A percentile compares a stretch with the other conserved stretches of the same genome.
Conservation (phyloP, 2,888 invertebrate genomes). For the Calliopum simillimum region DNA sequence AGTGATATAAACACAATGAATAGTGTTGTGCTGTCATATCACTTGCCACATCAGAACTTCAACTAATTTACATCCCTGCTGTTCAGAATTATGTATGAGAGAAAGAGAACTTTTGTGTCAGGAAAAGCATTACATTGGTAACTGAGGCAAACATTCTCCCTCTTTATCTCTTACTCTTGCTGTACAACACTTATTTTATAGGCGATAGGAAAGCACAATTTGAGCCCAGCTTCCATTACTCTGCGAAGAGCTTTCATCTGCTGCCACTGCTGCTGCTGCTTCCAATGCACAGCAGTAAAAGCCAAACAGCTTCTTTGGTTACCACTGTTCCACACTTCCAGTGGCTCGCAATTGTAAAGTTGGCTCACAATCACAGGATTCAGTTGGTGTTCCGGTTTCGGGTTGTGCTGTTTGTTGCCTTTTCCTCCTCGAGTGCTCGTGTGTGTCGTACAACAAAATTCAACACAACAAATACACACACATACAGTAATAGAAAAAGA, state of each 20-base stretch:
- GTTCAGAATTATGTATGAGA: neutral
- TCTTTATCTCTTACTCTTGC: constrained; percentile 14
- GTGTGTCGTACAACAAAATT: constrained; percentile 46
- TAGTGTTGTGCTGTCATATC: too few species aligned
- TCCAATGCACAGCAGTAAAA: constrained; percentile 21
- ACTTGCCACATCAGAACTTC: too few species aligned
- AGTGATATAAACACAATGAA: too few species aligned
- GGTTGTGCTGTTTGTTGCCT: constrained; percentile 69
- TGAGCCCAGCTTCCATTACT: too few species aligned
- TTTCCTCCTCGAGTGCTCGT: constrained; percentile 61
- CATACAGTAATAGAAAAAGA: constrained; percentile 41
- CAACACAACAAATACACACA: constrained; percentile 21
- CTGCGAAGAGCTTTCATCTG: constrained; percentile 7
- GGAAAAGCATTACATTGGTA: neutral
- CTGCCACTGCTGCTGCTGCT: constrained; percentile 29
- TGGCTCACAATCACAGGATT: constrained; percentile 48
- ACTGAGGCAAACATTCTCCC: neutral
- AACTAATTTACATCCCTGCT: neutral
- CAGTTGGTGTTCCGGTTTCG: constrained; percentile 70
- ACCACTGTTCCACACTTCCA: constrained; percentile 50
- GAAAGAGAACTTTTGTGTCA: neutral
- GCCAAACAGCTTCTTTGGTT: neutral
- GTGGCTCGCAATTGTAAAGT: constrained; percentile 41
- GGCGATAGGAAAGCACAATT: too few species aligned
- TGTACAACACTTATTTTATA: neutral